Base-by-base conservation (phyloP, 2,888 invertebrate genomes). In the Diadromus collaris region DNA sequence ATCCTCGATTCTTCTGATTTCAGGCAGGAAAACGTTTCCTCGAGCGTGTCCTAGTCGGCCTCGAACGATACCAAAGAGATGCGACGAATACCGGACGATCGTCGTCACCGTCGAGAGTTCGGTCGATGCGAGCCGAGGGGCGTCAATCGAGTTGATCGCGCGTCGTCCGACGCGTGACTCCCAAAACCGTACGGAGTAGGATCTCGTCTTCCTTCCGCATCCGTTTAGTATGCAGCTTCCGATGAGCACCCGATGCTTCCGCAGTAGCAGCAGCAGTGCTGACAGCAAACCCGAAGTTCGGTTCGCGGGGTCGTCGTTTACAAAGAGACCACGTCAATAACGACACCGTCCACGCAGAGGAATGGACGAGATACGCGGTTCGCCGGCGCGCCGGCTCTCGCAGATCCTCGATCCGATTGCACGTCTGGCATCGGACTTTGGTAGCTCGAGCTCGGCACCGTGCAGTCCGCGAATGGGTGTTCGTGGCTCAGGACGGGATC, bases 321-420 rank as follows among this genome's bases (percentile, higher is more conserved):
- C 29, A 24, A 41, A 21, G 46, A 29, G 38, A 48, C 29, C 38
- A 21, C 51, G 58, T 56, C 69, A 51, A 63, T 64, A 32, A 46
- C 34, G 27, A 21, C 29, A 2, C 56, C 19, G n/a, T 29, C 16
- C 29, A 27, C 51, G 41, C 24, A 63, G 79, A 80, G 64, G 61
- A n/a, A 90, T 90, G 90, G 90, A 90, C 82, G 90, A 90, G 83
- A 82, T 86, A 81, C 88, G 89, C 56, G 86, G 88, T 29, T 87
- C 91, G n/a, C 92, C 94, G 68, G 92, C 92, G 87, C 93, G 95
- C 88, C 94, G 96, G 89, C 92, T 96, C 91, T 96, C 96, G 91
- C 95, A 96, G 92, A 95, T 96, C 86, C 95, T 96, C 90, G 96
- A 96, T 92, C 96, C 96, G 84, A 92, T 96, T 88, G 93, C 95